Evolutionary conservation across 2,113 vertebrate genomes (phyloP).

Genomic region (Pelodiscus sinensis): DNA sequence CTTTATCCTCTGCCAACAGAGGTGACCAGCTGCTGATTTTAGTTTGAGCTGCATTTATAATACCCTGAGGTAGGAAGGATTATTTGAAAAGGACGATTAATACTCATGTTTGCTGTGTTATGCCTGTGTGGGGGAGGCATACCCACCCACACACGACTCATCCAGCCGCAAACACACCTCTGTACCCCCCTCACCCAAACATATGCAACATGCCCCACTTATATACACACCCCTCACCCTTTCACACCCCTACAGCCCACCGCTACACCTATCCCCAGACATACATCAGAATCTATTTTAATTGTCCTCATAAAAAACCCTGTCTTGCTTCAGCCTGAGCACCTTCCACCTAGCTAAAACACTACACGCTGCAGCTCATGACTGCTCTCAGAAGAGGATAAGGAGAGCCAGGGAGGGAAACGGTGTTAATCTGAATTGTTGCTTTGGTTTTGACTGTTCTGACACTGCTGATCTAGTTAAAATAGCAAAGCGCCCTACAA

Average conservation of each 20-base stretch:
- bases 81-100: accelerated
- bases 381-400: accelerated
- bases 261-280: background rate
- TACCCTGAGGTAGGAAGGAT: background rate
- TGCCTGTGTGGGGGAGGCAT: accelerated
- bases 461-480: background rate
- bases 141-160: accelerated
- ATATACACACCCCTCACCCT: background rate
- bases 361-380: accelerated
- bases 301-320: background rate
- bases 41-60: background rate
- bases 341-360: background rate
- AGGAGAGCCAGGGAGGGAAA: accelerated
- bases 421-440: accelerated
- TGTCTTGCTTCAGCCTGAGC: background rate
- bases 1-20: background rate
- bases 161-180: accelerated
- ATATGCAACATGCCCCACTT: accelerated
- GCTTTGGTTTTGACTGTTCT: accelerated
- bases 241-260: accelerated
- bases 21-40: background rate
- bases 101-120: accelerated
- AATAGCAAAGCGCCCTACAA: background rate
- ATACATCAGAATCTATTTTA: accelerated
- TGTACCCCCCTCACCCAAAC: accelerated